A percentile compares a stretch with the other conserved stretches of the same genome.
Conservation (phyloP, 2,888 invertebrate genomes). For the Lasioglossum marginatum region DNA sequence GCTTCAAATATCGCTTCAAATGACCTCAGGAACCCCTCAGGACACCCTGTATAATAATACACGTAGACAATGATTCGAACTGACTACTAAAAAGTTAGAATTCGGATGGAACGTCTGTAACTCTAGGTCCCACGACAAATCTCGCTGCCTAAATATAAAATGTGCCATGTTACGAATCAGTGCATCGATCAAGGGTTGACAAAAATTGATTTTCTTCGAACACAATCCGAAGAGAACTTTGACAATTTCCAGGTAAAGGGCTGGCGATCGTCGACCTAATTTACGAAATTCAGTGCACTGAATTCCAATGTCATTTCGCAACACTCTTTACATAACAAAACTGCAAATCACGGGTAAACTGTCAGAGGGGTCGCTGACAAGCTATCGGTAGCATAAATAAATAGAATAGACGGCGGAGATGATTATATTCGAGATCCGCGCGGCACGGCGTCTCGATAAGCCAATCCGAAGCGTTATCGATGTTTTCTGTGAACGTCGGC, state of each 20-base stretch:
- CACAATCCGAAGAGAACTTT: neutral
- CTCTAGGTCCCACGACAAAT: too few species aligned
- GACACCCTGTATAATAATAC: too few species aligned
- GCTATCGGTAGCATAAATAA: neutral
- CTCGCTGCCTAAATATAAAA: neutral
- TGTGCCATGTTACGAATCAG: neutral
- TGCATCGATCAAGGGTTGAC: neutral
- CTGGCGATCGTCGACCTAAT: neutral
- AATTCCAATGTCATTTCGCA: slow-evolving; percentile 24
- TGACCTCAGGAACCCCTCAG: too few species aligned
- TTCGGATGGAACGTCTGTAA: too few species aligned
- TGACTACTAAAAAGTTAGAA: too few species aligned
- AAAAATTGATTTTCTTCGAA: neutral
- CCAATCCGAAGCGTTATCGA: neutral
- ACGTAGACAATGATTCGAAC: too few species aligned
- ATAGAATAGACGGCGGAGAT: neutral
- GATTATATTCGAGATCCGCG: neutral
- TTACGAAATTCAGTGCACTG: slow-evolving; percentile 1
- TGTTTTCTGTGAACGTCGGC: neutral
- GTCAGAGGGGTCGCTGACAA: neutral
- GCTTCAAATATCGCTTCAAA: too few species aligned
- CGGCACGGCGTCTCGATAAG: neutral
- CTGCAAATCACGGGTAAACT: neutral
- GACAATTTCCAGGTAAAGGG: neutral
- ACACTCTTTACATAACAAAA: neutral